Conservation (phyloP, 2,113 vertebrate species). For the Pomatostomus ruficeps region DNA sequence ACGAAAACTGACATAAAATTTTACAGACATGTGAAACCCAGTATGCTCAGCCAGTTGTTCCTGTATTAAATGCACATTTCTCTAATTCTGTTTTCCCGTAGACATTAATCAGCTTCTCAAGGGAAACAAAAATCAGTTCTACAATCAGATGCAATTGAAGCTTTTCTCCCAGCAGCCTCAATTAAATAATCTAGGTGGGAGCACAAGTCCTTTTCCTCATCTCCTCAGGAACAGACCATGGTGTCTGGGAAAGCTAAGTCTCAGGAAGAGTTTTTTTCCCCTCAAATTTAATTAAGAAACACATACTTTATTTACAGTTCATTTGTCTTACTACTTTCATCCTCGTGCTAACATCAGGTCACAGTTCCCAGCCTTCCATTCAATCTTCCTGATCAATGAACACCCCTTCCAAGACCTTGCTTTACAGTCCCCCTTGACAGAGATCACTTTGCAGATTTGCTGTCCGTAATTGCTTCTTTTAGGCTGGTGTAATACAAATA, state of each 20-base stretch:
- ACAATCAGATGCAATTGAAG: not conserved
- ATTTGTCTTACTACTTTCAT: conserved; percentile 6
- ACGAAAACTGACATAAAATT: not conserved
- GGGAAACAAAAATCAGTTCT: not conserved
- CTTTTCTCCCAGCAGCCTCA: not conserved
- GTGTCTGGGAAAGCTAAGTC: not conserved
- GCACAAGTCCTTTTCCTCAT: not conserved
- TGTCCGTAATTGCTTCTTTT: not conserved
- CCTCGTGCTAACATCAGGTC: not conserved
- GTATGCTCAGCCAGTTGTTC: not conserved
- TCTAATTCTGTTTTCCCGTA: not conserved
- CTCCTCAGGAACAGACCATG: not conserved
- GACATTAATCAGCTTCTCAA: not conserved
- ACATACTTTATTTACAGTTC: not conserved
- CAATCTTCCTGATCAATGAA: not conserved
- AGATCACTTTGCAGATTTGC: not conserved
- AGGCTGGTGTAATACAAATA: not conserved
- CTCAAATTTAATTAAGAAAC: not conserved
- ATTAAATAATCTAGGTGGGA: not conserved
- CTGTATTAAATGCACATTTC: not conserved
- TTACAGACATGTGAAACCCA: not conserved
- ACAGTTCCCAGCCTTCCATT: not conserved
- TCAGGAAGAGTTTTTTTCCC: not conserved
- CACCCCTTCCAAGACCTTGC: not conserved
- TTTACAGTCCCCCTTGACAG: not conserved